phyloP scores from a whole-genome alignment of 2,888 invertebrate species.

The Abrostola triplasia region DNA sequence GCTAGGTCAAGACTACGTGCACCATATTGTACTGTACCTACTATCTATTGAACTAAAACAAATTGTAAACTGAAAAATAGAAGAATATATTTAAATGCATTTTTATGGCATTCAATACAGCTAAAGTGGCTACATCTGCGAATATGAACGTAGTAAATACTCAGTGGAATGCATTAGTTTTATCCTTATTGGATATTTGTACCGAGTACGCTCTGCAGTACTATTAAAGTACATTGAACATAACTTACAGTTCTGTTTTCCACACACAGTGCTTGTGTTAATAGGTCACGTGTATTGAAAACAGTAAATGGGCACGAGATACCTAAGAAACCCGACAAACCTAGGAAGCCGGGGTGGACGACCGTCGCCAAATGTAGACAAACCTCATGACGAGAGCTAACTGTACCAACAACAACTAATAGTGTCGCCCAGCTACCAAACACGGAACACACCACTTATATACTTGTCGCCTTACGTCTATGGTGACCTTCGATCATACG shows the following conservation, averaged over 20 bases:
- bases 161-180: neutral
- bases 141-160: neutral
- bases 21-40: too few relatives aligned
- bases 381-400: constrained; percentile 37
- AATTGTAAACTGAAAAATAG: too few relatives aligned
- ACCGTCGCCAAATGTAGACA: constrained; percentile 27
- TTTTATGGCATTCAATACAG: too few relatives aligned
- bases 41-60: too few relatives aligned
- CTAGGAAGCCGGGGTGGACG: constrained; percentile 25
- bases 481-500: constrained; percentile 56
- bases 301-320: too few relatives aligned
- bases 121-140: neutral
- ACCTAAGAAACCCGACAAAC: neutral
- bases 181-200: neutral
- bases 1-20: too few relatives aligned
- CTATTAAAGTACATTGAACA: neutral
- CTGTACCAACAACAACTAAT: constrained; percentile 39
- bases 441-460: constrained; percentile 31
- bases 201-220: neutral
- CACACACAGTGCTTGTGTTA: too few relatives aligned
- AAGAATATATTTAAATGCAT: too few relatives aligned
- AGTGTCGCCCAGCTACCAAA: constrained; percentile 41
- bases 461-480: constrained; percentile 40
- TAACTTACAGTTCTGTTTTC: neutral
- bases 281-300: too few relatives aligned